Conservation (phyloP, 2,797 vertebrate species). For the Pampus argenteus region DNA sequence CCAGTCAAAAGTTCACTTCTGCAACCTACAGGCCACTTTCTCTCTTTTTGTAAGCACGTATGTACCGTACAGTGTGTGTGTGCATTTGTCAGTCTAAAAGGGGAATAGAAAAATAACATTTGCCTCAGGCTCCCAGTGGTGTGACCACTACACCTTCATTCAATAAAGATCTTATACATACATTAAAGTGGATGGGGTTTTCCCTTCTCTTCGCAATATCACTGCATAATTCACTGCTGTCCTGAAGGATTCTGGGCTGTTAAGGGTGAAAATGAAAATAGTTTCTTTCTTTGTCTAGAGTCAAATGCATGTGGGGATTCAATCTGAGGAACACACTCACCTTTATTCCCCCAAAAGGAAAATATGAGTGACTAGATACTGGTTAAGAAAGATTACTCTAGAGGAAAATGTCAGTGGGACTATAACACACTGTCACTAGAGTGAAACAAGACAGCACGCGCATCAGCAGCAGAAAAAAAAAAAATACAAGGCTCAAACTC, state of each 20-base stretch:
- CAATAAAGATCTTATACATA: slow-evolving; percentile 61
- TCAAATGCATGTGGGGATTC: slow-evolving; percentile 59
- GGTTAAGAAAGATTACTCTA: slow-evolving; percentile 63
- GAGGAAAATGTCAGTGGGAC: slow-evolving; percentile 56
- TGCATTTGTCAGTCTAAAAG: slow-evolving; percentile 37
- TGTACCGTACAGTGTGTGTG: background rate
- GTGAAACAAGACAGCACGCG: slow-evolving; percentile 49
- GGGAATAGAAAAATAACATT: slow-evolving; percentile 44
- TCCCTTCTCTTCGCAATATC: slow-evolving; percentile 48
- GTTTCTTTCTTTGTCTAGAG: slow-evolving; percentile 59
- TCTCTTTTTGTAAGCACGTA: slow-evolving; percentile 11
- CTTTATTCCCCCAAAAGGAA: slow-evolving; percentile 53
- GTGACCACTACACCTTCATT: slow-evolving; percentile 41
- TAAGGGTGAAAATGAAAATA: slow-evolving; percentile 65
- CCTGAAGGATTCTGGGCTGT: slow-evolving; percentile 54
- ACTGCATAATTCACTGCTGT: slow-evolving; percentile 37
- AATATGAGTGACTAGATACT: slow-evolving; percentile 54
- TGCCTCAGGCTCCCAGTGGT: slow-evolving; percentile 48
- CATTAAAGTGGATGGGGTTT: slow-evolving; percentile 46
- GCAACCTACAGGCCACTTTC: slow-evolving; percentile 43
- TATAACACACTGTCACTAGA: slow-evolving; percentile 37
- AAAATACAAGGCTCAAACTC: slow-evolving; percentile 36
- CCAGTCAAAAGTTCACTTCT: slow-evolving; percentile 42
- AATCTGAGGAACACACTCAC: slow-evolving; percentile 58
- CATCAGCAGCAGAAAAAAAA: slow-evolving; percentile 40